Evolutionary conservation across 2,888 invertebrate species (phyloP).

Genomic region (Coremacera marginata): DNA sequence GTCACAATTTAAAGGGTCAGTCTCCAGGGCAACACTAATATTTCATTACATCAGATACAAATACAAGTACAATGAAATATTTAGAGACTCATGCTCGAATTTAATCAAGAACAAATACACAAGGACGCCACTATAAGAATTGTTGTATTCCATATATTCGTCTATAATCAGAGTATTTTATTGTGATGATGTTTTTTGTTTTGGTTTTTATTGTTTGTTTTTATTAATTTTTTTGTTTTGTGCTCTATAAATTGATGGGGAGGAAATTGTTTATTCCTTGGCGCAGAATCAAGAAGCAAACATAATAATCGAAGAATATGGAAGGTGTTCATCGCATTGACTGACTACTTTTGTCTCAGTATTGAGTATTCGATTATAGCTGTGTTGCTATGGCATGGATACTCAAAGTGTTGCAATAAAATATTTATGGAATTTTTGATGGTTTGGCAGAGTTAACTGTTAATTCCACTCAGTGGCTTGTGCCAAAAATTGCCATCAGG

Average conservation of each 20-base stretch:
- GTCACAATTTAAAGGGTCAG: constrained; percentile 33
- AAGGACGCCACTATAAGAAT: no score
- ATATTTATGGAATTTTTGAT: no score
- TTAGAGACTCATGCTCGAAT: no score
- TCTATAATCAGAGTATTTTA: no score
- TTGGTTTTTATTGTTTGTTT: background rate
- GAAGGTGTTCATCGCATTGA: background rate
- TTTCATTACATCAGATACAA: constrained; percentile 32
- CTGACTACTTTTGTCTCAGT: background rate
- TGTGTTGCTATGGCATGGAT: no score
- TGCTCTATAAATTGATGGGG: background rate
- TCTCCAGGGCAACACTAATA: constrained; percentile 33
- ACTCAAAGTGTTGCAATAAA: no score
- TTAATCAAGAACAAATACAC: no score
- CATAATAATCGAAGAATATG: constrained; percentile 16
- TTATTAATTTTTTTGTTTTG: background rate
- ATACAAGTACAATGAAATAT: background rate
- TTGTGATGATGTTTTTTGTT: background rate
- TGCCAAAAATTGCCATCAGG: no score
- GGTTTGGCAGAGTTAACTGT: no score
- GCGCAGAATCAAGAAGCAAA: constrained; percentile 6
- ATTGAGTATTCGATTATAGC: background rate
- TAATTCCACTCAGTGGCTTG: no score
- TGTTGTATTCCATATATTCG: no score
- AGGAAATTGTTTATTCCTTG: constrained; percentile 17